These are phyloP conservation scores for Corvus hawaiiensis DNA, from an alignment of 2,113 vertebrate species.

Conservation along the genomic window DNA sequence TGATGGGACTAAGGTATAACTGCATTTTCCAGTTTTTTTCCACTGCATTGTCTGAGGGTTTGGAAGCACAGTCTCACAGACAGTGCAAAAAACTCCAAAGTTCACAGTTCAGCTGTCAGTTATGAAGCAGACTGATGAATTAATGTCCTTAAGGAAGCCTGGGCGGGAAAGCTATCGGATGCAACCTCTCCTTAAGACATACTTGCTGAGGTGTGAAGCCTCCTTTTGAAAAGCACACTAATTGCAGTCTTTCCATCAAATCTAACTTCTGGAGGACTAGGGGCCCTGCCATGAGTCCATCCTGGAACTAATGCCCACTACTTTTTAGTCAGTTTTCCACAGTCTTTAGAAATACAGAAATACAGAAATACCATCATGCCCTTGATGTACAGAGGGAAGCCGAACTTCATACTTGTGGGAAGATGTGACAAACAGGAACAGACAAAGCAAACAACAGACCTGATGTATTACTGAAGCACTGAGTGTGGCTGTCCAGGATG, in stretches of 20 bases:
- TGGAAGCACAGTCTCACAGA: not conserved
- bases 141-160: constrained; percentile 17
- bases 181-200: not conserved
- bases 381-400: not conserved
- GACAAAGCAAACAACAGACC: not conserved
- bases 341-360: not conserved
- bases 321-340: not conserved
- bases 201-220: not conserved
- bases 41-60: not conserved
- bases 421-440: not conserved
- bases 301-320: not conserved
- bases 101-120: constrained; percentile 43
- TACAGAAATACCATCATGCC: too few relatives aligned
- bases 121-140: not conserved
- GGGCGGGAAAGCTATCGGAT: not conserved
- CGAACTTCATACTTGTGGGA: not conserved
- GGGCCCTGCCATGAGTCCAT: not conserved
- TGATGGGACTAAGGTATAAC: constrained; percentile 13
- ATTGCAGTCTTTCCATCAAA: not conserved
- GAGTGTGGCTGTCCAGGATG: not conserved
- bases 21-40: constrained; percentile 48
- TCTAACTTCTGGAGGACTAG: not conserved
- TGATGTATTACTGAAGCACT: not conserved
- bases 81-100: not conserved
- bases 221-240: not conserved